Percentiles rank a stretch among this genome's conserved stretches.
Evolutionary conservation across 2,797 vertebrate species (phyloP).

Genomic region (Tokudaia tokunoshimensis): DNA sequence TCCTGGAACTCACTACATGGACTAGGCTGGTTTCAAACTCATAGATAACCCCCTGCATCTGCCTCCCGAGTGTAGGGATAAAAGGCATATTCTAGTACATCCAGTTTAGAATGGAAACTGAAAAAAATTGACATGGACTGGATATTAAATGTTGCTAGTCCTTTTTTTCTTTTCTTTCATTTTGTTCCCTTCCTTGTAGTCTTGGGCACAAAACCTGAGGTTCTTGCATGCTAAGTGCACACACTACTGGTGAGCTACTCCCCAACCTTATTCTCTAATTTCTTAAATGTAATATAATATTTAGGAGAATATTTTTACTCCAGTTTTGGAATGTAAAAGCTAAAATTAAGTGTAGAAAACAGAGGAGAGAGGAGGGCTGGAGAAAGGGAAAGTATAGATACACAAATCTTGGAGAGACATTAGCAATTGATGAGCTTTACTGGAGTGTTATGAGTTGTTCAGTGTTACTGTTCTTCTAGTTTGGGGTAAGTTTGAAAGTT

Average conservation of each 20-base stretch:
- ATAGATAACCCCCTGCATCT: not conserved
- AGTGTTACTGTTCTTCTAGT: not conserved
- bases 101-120: not conserved
- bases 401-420: not conserved
- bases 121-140: not conserved
- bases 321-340: not conserved
- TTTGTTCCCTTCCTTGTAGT: not conserved
- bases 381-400: not conserved
- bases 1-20: not conserved
- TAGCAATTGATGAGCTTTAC: not conserved
- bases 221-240: not conserved
- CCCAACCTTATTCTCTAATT: not conserved
- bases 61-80: not conserved
- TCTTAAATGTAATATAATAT: conserved; percentile 5
- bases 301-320: conserved; percentile 49
- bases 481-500: not conserved
- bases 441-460: not conserved
- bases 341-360: not conserved
- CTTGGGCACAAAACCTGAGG: not conserved
- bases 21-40: not conserved
- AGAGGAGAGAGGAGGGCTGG: not conserved
- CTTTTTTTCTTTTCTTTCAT: not conserved
- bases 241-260: not conserved
- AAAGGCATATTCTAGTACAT: not conserved
- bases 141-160: not conserved